Percentiles rank a stretch among this genome's conserved stretches.
Conservation (phyloP, 2,797 vertebrate species). For the Alfaro cultratus region DNA sequence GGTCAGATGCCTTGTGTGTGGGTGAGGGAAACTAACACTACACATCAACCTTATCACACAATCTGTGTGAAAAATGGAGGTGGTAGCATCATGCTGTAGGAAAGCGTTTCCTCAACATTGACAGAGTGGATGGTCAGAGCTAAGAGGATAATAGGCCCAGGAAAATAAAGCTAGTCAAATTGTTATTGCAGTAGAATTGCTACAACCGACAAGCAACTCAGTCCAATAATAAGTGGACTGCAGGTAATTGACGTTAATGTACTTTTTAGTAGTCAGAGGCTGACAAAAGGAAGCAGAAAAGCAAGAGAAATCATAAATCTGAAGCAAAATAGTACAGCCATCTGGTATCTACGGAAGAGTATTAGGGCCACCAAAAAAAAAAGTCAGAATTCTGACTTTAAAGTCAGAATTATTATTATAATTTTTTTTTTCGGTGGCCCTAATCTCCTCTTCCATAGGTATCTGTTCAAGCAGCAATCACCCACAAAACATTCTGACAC, state of each 20-base stretch:
- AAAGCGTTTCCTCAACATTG: neutral
- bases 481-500: neutral
- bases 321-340: neutral
- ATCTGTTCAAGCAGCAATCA: neutral
- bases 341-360: too few relatives aligned
- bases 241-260: neutral
- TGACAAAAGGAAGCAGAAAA: neutral
- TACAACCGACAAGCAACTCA: neutral
- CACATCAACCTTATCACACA: neutral
- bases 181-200: neutral
- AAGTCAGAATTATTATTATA: too few relatives aligned
- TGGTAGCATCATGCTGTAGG: neutral
- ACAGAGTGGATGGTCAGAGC: neutral
- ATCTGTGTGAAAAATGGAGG: neutral
- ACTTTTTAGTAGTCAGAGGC: neutral
- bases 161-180: neutral
- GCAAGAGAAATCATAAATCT: neutral
- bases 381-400: too few relatives aligned
- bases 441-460: neutral
- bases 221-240: neutral
- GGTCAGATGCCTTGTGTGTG: neutral
- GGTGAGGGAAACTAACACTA: neutral
- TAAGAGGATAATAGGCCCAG: neutral
- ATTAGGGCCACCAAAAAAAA: too few relatives aligned
- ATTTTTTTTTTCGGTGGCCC: too few relatives aligned